Evolutionary conservation across 2,113 vertebrate species (phyloP).

Genomic region (Actinemys pallida): DNA sequence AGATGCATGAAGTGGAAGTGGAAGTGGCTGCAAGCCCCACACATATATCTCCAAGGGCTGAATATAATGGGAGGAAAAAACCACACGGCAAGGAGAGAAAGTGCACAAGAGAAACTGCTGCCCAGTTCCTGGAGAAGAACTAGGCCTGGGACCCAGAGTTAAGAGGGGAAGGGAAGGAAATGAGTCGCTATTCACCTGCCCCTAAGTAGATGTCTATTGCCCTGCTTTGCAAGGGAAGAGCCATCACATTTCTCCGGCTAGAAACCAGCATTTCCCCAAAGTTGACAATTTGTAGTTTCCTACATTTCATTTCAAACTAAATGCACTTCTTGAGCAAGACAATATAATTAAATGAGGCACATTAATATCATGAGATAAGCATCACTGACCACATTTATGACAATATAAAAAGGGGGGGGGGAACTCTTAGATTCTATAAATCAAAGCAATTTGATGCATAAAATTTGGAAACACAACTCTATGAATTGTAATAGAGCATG

Average conservation of each 20-base stretch:
- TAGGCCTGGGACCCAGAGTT: accelerated
- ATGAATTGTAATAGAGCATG: slow-evolving; percentile 85
- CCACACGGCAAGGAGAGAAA: no score
- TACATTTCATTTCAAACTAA: slow-evolving; percentile 40
- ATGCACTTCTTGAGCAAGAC: slow-evolving; percentile 61
- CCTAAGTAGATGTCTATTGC: accelerated
- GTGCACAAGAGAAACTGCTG: background rate
- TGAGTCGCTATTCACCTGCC: accelerated
- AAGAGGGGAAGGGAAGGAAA: background rate
- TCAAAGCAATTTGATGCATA: slow-evolving; percentile 80
- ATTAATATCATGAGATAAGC: slow-evolving; percentile 65
- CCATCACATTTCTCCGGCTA: accelerated
- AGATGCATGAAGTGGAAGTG: no score
- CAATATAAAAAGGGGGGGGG: slow-evolving; percentile 28
- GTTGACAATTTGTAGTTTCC: slow-evolving; percentile 39
- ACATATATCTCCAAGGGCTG: background rate
- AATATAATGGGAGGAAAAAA: background rate
- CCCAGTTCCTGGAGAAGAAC: background rate
- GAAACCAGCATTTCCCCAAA: slow-evolving; percentile 13
- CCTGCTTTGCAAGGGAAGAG: background rate
- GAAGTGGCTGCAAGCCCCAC: background rate
- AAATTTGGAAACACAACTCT: slow-evolving; percentile 77
- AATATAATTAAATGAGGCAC: slow-evolving; percentile 69
- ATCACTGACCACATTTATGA: slow-evolving; percentile 64
- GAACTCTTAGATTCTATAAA: slow-evolving; percentile 71